These are phyloP conservation scores for Apostichopus parvimensis DNA, from an alignment of 35 echinoderm and acorn worm species.

Conservation along the genomic window DNA sequence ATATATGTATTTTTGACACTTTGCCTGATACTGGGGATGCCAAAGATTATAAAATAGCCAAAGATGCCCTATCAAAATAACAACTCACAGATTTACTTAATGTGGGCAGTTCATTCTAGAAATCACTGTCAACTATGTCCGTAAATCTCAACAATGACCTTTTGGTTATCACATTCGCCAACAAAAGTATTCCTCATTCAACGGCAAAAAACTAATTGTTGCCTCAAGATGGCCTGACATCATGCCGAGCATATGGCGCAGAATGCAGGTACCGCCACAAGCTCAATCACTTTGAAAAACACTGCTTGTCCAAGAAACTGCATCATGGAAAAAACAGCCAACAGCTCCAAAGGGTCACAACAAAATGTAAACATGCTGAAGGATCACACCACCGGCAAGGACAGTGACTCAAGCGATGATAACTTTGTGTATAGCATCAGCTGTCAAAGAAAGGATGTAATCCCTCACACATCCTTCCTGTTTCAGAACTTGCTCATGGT, in stretches of 20 bases:
- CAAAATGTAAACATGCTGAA: not conserved
- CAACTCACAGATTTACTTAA: conserved; percentile 58
- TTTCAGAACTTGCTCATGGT: too few species aligned
- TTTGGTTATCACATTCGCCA: not conserved
- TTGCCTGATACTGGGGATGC: conserved; percentile 42
- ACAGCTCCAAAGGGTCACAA: not conserved
- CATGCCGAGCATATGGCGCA: conserved; percentile 21
- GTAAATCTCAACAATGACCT: not conserved
- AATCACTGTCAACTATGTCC: conserved; percentile 1
- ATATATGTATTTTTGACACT: conserved; percentile 58
- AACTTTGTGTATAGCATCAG: not conserved
- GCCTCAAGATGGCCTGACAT: conserved; percentile 1
- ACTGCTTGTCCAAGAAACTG: conserved; percentile 15
- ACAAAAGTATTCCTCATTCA: not conserved
- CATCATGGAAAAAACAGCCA: not conserved
- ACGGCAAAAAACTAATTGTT: not conserved
- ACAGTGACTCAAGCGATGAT: conserved; percentile 15
- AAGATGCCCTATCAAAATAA: conserved; percentile 48
- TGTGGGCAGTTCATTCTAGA: conserved; percentile 32
- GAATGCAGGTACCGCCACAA: conserved; percentile 30
- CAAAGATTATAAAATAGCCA: conserved; percentile 48
- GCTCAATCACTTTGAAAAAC: conserved; percentile 9
- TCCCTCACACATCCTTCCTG: not conserved
- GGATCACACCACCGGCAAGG: not conserved
- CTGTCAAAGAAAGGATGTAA: not conserved